A percentile compares a stretch with the other conserved stretches of the same genome.
Evolutionary conservation across 2,113 vertebrate genomes (phyloP).

Genomic region (Scortum barcoo): DNA sequence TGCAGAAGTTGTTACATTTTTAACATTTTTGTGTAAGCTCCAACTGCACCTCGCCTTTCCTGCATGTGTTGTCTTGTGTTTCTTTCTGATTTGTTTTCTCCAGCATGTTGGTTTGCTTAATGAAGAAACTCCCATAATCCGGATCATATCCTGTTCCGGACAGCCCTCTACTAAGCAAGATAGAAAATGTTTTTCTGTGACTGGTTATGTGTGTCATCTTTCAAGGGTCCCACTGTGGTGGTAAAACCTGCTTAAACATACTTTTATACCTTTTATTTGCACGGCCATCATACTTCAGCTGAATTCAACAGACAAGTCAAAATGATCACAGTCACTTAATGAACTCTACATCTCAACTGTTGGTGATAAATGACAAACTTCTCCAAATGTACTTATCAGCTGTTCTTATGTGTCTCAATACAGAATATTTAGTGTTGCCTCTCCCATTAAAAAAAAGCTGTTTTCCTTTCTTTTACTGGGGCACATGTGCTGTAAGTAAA

Average conservation of each 20-base stretch:
- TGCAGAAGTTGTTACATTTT: slow-evolving; percentile 17
- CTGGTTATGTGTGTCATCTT: neutral
- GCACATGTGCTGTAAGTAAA: slow-evolving; percentile 44
- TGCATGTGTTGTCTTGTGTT: slow-evolving; percentile 20
- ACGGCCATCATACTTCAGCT: neutral
- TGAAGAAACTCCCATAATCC: neutral
- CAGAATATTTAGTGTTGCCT: slow-evolving; percentile 13
- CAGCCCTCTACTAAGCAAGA: neutral
- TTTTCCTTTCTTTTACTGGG: slow-evolving; percentile 12
- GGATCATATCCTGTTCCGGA: too few species aligned
- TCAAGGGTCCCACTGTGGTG: neutral
- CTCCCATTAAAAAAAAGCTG: neutral
- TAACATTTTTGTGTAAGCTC: neutral
- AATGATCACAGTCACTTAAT: neutral
- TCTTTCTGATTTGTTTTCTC: neutral
- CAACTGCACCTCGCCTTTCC: slow-evolving; percentile 13
- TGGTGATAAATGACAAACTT: slow-evolving; percentile 5
- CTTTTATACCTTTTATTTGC: neutral
- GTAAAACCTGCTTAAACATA: neutral
- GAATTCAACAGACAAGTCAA: neutral
- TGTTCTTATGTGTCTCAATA: neutral
- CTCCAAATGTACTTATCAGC: neutral
- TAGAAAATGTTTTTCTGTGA: neutral
- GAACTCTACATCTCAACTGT: slow-evolving; percentile 5
- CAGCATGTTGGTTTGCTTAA: neutral